Conservation (phyloP, 2,888 invertebrate genomes). For the Drosophila ezoana region DNA sequence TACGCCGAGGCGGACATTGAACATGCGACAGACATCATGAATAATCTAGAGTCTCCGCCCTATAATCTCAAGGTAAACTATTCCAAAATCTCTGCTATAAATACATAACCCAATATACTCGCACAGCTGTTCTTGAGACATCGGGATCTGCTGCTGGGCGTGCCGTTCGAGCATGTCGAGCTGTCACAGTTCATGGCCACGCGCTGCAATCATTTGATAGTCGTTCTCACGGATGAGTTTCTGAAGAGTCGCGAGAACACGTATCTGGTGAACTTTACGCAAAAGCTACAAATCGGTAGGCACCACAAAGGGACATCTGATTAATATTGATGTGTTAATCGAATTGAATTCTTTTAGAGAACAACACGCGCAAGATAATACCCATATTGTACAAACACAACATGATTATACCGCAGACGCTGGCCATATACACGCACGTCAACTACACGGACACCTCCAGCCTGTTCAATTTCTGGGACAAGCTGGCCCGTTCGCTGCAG, state of each 20-base stretch:
- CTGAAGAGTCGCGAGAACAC: constrained; percentile 90
- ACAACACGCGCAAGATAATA: constrained; percentile 88
- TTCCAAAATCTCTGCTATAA: background rate
- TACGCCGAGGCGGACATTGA: constrained; percentile 90
- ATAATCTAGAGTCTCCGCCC: constrained; percentile 86
- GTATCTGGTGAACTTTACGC: constrained; percentile 92
- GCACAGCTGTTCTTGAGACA: constrained; percentile 91
- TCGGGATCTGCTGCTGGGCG: constrained; percentile 89
- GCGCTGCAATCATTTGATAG: constrained; percentile 91
- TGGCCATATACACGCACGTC: constrained; percentile 89
- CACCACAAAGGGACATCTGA: background rate
- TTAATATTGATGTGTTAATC: background rate
- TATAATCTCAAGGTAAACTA: constrained; percentile 88
- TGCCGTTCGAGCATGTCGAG: constrained; percentile 89
- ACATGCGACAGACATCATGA: constrained; percentile 89
- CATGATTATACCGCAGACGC: constrained; percentile 87
- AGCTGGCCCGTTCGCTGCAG: constrained; percentile 86
- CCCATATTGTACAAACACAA: constrained; percentile 89
- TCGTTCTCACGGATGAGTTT: constrained; percentile 92
- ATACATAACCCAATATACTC: background rate
- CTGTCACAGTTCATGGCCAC: constrained; percentile 90
- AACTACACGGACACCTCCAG: constrained; percentile 86
- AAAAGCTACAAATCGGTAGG: constrained; percentile 92
- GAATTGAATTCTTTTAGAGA: constrained; percentile 81
- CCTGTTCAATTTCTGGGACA: constrained; percentile 90